A percentile compares a stretch with the other conserved stretches of the same genome.
Evolutionary conservation across 1,140 invertebrate species (phyloP).

Genomic region (Rhynchophorus ferrugineus): DNA sequence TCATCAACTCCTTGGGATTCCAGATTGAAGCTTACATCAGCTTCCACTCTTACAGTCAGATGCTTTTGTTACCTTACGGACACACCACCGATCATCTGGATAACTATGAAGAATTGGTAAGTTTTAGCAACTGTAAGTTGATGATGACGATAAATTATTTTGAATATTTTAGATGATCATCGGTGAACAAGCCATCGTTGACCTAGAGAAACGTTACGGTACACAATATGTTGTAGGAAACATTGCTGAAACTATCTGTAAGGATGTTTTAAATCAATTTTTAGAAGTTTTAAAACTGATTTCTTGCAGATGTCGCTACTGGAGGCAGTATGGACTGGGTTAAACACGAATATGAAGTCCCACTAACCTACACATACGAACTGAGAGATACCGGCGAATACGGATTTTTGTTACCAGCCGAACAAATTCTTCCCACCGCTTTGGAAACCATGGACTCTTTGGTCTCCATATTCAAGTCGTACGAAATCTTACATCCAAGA

Average conservation of each 20-base stretch:
- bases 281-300: neutral
- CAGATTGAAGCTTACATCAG: constrained; percentile 59
- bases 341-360: constrained; percentile 52
- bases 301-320: constrained; percentile 45
- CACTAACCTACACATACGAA: constrained; percentile 59
- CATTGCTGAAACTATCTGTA: constrained; percentile 51
- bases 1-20: constrained; percentile 44
- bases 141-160: too few species aligned
- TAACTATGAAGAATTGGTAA: constrained; percentile 57
- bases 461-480: constrained; percentile 47
- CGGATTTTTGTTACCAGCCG: constrained; percentile 67
- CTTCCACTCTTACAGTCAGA: constrained; percentile 70
- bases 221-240: constrained; percentile 54
- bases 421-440: constrained; percentile 62
- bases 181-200: constrained; percentile 49
- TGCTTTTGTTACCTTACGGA: constrained; percentile 65
- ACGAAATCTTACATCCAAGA: constrained; percentile 5
- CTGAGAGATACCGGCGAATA: constrained; percentile 58
- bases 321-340: constrained; percentile 67
- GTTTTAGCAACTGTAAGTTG: neutral
- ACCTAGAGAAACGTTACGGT: constrained; percentile 52
- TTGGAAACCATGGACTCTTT: constrained; percentile 60
- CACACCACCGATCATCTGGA: constrained; percentile 49
- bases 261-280: constrained; percentile 32
- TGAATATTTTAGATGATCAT: constrained; percentile 43